Conservation (phyloP, 1,140 invertebrate species). For the Panagrolaimus sp. region DNA sequence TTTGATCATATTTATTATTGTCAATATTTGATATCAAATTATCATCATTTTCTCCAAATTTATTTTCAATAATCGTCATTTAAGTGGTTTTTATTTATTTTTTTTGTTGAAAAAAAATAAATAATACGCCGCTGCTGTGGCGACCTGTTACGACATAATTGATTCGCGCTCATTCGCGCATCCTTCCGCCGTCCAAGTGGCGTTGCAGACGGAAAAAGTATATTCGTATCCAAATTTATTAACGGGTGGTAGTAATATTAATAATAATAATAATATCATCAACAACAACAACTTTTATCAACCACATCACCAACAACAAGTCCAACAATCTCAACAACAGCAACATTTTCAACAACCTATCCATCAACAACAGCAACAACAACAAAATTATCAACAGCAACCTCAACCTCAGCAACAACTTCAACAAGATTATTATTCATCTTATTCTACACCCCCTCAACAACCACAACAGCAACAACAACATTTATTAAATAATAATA, state of each 20-base stretch:
- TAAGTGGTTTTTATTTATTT: too few relatives aligned
- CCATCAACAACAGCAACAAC: neutral
- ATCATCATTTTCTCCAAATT: too few relatives aligned
- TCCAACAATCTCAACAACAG: neutral
- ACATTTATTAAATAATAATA: neutral
- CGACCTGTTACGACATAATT: conserved; percentile 15
- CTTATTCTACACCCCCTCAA: neutral
- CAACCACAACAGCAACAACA: neutral
- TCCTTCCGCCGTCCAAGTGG: conserved; percentile 10
- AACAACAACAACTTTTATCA: neutral
- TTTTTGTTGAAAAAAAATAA: too few relatives aligned
- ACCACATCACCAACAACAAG: neutral
- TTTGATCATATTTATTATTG: too few relatives aligned
- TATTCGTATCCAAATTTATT: neutral
- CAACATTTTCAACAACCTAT: neutral
- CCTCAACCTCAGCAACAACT: neutral
- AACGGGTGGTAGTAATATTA: neutral
- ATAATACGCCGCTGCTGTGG: neutral
- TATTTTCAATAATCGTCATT: too few relatives aligned
- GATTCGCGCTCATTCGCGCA: conserved; percentile 10
- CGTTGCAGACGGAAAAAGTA: neutral
- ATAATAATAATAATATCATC: neutral
- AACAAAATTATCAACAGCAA: neutral
- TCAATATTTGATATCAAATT: too few relatives aligned
- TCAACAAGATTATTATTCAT: neutral